phyloP scores from a whole-genome alignment of 2,797 vertebrate species.

The Sebastolobus alascanus region DNA sequence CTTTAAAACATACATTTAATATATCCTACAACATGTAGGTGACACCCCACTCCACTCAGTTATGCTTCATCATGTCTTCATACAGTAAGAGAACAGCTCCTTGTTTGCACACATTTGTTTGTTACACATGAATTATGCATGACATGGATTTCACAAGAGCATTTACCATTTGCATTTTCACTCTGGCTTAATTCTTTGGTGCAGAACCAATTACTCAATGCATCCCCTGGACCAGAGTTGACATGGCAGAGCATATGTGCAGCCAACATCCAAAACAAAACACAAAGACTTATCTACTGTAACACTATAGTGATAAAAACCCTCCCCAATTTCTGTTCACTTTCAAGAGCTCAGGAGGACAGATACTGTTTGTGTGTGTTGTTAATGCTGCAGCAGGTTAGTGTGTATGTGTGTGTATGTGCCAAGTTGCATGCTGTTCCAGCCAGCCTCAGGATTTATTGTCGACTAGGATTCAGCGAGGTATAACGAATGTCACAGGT shows the following conservation, averaged over 20 bases:
- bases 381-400: slow-evolving; percentile 20
- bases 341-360: slow-evolving; percentile 6
- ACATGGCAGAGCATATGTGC: slow-evolving; percentile 11
- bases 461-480: slow-evolving; percentile 20
- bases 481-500: slow-evolving; percentile 51
- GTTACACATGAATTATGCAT: slow-evolving; percentile 62
- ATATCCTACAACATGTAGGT: background rate
- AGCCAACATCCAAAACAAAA: slow-evolving; percentile 13
- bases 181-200: slow-evolving; percentile 58
- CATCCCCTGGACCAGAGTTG: slow-evolving; percentile 24
- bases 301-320: background rate
- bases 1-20: background rate
- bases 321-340: background rate
- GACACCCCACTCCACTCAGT: background rate
- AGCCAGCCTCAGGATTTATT: slow-evolving; percentile 22
- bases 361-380: background rate
- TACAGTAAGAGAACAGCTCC: slow-evolving; percentile 22
- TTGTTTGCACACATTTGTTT: slow-evolving; percentile 52
- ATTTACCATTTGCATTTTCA: slow-evolving; percentile 62
- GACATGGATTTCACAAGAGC: slow-evolving; percentile 42
- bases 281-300: background rate
- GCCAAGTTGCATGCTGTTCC: slow-evolving; percentile 15
- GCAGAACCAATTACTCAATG: slow-evolving; percentile 64
- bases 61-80: slow-evolving; percentile 8
- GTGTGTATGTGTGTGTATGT: slow-evolving; percentile 17